phyloP scores from a whole-genome alignment of 2,888 invertebrate species.

The Pycnomerus fuliginosus region DNA sequence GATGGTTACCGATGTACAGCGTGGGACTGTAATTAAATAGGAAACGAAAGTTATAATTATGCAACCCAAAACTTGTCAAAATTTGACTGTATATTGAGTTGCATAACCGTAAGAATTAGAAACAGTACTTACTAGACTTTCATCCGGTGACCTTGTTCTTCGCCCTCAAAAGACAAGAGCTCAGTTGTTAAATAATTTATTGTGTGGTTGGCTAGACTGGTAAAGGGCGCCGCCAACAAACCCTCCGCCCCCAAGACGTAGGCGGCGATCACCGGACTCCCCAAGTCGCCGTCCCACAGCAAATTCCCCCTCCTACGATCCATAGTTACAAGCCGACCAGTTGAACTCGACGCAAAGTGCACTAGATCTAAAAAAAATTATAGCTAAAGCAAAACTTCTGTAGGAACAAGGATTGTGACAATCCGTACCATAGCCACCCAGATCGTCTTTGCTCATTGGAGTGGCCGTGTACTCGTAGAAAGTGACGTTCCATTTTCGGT shows the following conservation, averaged over 20 bases:
- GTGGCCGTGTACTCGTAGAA: conserved; percentile 92
- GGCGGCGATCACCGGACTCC: conserved; percentile 88
- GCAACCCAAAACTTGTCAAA: no score
- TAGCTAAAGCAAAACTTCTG: no score
- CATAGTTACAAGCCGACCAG: conserved; percentile 81
- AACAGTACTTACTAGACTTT: conserved; percentile 58
- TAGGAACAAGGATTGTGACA: no score
- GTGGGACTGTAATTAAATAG: conserved; percentile 65
- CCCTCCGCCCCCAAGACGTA: conserved; percentile 77
- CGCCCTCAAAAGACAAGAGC: conserved; percentile 45
- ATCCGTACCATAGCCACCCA: conserved; percentile 69
- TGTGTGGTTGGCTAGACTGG: conserved; percentile 85
- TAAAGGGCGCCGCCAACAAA: conserved; percentile 82
- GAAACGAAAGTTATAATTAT: no score
- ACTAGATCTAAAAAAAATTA: conserved; percentile 67
- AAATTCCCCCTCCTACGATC: conserved; percentile 78
- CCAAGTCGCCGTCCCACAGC: conserved; percentile 84
- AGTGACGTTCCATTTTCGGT: conserved; percentile 93
- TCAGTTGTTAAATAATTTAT: conserved; percentile 60
- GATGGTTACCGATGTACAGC: conserved; percentile 87
- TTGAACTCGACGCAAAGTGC: conserved; percentile 89
- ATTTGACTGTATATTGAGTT: no score
- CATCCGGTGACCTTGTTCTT: conserved; percentile 52
- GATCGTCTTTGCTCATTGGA: conserved; percentile 74
- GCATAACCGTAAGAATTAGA: no score